Percentiles rank a stretch among this genome's conserved stretches.
These are phyloP conservation scores for Caloenas nicobarica DNA, from an alignment of 2,113 vertebrate genomes.

Conservation along the genomic window DNA sequence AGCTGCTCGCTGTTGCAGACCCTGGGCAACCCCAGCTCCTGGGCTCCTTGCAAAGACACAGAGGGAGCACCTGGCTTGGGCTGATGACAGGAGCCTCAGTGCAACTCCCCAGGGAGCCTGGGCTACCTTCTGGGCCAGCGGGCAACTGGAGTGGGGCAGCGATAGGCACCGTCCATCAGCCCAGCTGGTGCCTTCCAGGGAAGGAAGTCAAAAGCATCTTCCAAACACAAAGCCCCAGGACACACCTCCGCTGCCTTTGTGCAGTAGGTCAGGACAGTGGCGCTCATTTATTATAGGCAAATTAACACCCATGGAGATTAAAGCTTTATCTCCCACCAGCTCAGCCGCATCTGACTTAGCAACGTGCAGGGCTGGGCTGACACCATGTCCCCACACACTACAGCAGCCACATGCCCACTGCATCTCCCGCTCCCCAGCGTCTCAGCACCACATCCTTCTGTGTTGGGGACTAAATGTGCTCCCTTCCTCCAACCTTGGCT, in stretches of 20 bases:
- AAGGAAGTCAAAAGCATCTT: background rate
- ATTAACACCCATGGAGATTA: constrained; percentile 4
- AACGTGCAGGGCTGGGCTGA: background rate
- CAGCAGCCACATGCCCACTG: background rate
- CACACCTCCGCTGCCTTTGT: background rate
- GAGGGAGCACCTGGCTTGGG: fast-evolving
- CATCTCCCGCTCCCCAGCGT: fast-evolving
- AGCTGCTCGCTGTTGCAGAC: background rate
- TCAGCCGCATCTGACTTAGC: background rate
- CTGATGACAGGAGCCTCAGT: background rate
- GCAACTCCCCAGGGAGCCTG: background rate
- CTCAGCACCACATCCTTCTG: background rate
- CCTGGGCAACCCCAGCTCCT: background rate
- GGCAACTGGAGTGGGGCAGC: background rate
- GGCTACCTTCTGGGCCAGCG: background rate
- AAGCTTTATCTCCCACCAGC: background rate
- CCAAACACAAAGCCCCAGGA: background rate
- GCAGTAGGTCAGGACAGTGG: background rate
- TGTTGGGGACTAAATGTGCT: fast-evolving
- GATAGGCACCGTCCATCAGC: background rate
- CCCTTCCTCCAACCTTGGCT: background rate
- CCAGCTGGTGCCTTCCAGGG: background rate
- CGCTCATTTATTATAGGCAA: background rate
- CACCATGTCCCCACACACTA: fast-evolving
- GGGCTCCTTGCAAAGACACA: background rate